Base-by-base conservation (phyloP, 2,888 invertebrate genomes). In the Erebia palarica region DNA sequence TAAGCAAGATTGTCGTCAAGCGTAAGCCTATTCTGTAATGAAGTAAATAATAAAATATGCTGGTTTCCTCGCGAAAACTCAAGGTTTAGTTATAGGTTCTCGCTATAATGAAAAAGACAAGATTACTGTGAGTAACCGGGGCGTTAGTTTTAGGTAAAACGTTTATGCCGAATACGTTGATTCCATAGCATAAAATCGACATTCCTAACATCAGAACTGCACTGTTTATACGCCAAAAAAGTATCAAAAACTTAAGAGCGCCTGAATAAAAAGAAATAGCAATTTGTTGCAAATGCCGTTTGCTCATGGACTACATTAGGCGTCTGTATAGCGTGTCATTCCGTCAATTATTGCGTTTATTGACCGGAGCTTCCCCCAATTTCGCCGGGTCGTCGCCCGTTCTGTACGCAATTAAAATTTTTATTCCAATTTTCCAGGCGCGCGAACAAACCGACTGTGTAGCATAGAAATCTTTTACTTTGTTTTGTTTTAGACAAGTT, bases 301-400 rank as follows among this genome's bases (percentile, higher is more conserved):
- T 70, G 68, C 69, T 69, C 65, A 69, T 63, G 47, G 64, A 66
- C 58, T 75, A 75, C 73, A 76, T 78, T 75, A 79, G 78, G 76
- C 75, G 71, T 70, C 71, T 73, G 55, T 51, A 63, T 64, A 18
- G 47, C 47, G 61, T n/a, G 61, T 47, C 44, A 63, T 63, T 68
- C 70, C 60, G 73, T 77, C 76, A 75, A 77, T 78, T 75, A 78
- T 75, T 75, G 75, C 72, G 71, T 74, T 73, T 76, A 77, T 78
- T 75, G 75, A 75, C 69, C 73, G 72, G 67, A 72, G 68, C 75
- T 71, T 70, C 18, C 57, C 21, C 70, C 73, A 68, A 70, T 73
- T 73, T 70, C 61, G 70, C 60, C 57, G 61, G 51, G 61, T 55
- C 68, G 60, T 47, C 60, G 36, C 73, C 65, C 49, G 60, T 70